Evolutionary conservation across 2,113 vertebrate species (phyloP).

Genomic region (Elephantulus edwardii): DNA sequence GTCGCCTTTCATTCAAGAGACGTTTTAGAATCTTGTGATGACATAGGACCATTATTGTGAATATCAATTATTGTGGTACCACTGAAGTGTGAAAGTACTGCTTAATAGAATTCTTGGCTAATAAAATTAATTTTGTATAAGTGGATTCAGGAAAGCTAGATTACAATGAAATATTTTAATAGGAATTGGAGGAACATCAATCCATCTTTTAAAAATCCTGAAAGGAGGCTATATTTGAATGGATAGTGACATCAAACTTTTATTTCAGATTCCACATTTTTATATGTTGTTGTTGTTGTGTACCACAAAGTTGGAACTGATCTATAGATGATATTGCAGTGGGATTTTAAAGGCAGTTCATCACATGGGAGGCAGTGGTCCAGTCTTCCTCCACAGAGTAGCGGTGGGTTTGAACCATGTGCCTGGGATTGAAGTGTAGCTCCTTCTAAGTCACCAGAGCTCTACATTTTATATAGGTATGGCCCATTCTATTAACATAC

Average conservation of each 20-base stretch:
- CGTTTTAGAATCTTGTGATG: slow-evolving; percentile 40
- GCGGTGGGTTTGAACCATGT: too few relatives aligned
- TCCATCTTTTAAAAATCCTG: slow-evolving; percentile 23
- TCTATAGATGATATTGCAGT: too few relatives aligned
- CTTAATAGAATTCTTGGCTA: slow-evolving; percentile 42
- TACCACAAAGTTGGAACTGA: too few relatives aligned
- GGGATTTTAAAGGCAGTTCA: too few relatives aligned
- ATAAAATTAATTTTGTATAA: slow-evolving; percentile 46
- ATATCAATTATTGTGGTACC: slow-evolving; percentile 33
- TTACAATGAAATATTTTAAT: not conserved
- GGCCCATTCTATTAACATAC: not conserved
- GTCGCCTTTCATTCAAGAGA: slow-evolving; percentile 7
- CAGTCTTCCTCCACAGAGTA: too few relatives aligned
- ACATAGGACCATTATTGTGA: not conserved
- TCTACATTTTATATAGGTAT: not conserved
- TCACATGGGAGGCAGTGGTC: too few relatives aligned
- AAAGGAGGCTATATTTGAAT: not conserved
- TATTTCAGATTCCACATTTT: not conserved
- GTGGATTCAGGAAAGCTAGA: slow-evolving; percentile 9
- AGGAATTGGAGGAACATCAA: not conserved
- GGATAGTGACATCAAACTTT: not conserved
- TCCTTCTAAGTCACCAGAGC: too few relatives aligned
- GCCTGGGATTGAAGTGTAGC: too few relatives aligned
- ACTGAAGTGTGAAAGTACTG: slow-evolving; percentile 1
- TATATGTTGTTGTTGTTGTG: too few relatives aligned